A percentile compares a stretch with the other conserved stretches of the same genome.
Evolutionary conservation across 1,140 invertebrate genomes (phyloP).

Genomic region (Aphaenogaster rudis): DNA sequence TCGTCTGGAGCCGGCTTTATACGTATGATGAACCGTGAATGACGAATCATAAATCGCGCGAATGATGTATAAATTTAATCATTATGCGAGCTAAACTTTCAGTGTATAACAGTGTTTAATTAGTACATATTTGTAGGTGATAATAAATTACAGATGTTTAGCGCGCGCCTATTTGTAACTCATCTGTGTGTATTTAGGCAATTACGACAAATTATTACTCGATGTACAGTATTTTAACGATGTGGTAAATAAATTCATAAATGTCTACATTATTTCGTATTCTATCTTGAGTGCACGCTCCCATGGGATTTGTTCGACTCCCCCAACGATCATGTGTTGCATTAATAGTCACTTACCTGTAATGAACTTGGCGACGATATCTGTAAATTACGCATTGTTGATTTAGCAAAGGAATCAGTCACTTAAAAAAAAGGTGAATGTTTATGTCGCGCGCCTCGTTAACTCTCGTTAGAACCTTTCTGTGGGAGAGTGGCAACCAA

Average conservation of each 20-base stretch:
- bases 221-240: constrained; percentile 85
- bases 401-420: constrained; percentile 11
- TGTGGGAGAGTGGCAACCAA: constrained; percentile 38
- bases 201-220: constrained; percentile 71
- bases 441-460: not conserved
- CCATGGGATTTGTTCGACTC: too few species aligned
- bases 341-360: constrained; percentile 13
- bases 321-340: not conserved
- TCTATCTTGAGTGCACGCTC: not conserved
- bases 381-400: not conserved
- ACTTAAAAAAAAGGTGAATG: not conserved
- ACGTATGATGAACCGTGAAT: too few species aligned
- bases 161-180: constrained; percentile 65
- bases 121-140: constrained; percentile 61
- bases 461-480: not conserved
- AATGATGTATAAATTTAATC: constrained; percentile 20
- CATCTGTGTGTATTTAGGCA: constrained; percentile 81
- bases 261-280: constrained; percentile 10
- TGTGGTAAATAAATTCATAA: constrained; percentile 82
- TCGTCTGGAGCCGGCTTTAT: too few species aligned
- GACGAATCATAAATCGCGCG: not conserved
- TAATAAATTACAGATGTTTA: constrained; percentile 65
- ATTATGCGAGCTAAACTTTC: constrained; percentile 47
- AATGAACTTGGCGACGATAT: not conserved
- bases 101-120: constrained; percentile 53